phyloP scores from a whole-genome alignment of 1,140 invertebrate genomes.

The Cardiocondyla obscurior region DNA sequence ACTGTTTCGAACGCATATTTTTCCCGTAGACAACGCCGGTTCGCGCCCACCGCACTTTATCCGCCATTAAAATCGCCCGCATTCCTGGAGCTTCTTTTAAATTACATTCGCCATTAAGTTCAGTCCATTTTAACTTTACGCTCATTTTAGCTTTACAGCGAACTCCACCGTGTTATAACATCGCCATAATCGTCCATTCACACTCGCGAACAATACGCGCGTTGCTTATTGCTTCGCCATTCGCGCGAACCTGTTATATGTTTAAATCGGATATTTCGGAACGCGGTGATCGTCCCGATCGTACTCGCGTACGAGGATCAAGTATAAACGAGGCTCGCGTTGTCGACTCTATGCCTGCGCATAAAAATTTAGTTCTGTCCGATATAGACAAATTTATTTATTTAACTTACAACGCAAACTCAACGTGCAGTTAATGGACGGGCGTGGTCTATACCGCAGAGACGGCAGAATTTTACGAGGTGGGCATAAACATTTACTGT shows the following conservation, averaged over 20 bases:
- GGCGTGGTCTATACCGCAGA: neutral
- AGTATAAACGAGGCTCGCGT: neutral
- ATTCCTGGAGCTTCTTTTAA: neutral
- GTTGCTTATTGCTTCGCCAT: neutral
- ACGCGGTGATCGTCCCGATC: neutral
- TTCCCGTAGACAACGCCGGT: neutral
- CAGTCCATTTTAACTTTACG: slow-evolving; percentile 9
- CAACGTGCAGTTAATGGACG: slow-evolving; percentile 34
- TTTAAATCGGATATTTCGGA: neutral
- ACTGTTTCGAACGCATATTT: neutral
- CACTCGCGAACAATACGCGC: neutral
- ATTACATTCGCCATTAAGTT: slow-evolving; percentile 44
- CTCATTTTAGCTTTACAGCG: slow-evolving; percentile 19
- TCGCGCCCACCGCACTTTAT: neutral
- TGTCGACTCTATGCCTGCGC: neutral
- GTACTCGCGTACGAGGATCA: neutral
- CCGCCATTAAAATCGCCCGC: slow-evolving; percentile 12
- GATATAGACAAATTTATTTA: slow-evolving; percentile 50
- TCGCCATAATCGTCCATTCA: neutral
- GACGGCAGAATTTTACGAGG: slow-evolving; percentile 32
- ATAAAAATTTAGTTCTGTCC: slow-evolving; percentile 25
- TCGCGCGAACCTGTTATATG: neutral
- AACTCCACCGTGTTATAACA: neutral
- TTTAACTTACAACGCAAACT: slow-evolving; percentile 8
- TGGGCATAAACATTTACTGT: slow-evolving; percentile 32